phyloP scores from a whole-genome alignment of 1,140 invertebrate species.

The Drosophila willistoni region DNA sequence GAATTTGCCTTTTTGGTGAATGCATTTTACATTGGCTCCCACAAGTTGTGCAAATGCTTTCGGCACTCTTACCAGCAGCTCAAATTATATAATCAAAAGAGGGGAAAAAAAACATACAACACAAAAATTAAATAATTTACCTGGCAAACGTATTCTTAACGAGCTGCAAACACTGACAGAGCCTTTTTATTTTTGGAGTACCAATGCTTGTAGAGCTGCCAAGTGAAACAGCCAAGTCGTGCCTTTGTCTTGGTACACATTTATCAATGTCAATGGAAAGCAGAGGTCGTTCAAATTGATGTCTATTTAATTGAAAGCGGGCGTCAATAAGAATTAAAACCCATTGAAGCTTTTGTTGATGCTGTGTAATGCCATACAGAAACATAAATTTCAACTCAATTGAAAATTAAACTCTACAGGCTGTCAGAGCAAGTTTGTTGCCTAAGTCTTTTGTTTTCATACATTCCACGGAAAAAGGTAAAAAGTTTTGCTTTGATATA shows the following conservation, averaged over 20 bases:
- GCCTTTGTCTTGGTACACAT: slow-evolving; percentile 60
- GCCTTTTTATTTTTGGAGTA: slow-evolving; percentile 21
- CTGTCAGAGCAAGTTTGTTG: slow-evolving; percentile 28
- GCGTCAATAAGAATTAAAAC: slow-evolving; percentile 69
- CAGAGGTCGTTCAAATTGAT: slow-evolving; percentile 62
- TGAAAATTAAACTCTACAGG: slow-evolving; percentile 32
- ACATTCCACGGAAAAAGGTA: neutral
- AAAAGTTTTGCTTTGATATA: neutral
- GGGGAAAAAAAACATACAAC: slow-evolving; percentile 46
- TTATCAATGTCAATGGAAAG: slow-evolving; percentile 70
- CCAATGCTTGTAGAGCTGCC: slow-evolving; percentile 34
- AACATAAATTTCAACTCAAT: slow-evolving; percentile 23
- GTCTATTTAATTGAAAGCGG: slow-evolving; percentile 71
- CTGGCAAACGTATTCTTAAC: slow-evolving; percentile 61
- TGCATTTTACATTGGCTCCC: slow-evolving; percentile 77
- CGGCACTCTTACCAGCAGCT: slow-evolving; percentile 67
- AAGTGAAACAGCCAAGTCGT: slow-evolving; percentile 60
- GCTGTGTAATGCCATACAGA: slow-evolving; percentile 63
- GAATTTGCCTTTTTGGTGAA: slow-evolving; percentile 42
- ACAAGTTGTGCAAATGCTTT: slow-evolving; percentile 79
- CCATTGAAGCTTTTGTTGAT: slow-evolving; percentile 27
- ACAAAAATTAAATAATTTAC: slow-evolving; percentile 76
- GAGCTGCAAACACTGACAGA: slow-evolving; percentile 25
- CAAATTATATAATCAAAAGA: slow-evolving; percentile 64
- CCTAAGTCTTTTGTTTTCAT: slow-evolving; percentile 42